Base-by-base conservation (phyloP, 2,113 vertebrate genomes). In the Mohoua ochrocephala region DNA sequence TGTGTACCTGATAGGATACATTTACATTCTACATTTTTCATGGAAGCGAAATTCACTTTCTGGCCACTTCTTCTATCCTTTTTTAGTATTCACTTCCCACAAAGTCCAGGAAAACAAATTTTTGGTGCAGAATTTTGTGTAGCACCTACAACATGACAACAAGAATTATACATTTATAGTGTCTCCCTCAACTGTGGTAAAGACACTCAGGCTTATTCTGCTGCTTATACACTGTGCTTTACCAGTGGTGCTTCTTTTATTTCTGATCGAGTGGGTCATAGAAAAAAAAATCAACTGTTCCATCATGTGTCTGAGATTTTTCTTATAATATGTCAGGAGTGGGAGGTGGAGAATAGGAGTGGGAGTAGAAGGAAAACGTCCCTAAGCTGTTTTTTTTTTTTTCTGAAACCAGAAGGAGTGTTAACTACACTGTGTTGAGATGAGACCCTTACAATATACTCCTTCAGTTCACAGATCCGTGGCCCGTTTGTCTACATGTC, bases 271-370 rank as follows among this genome's bases (percentile, higher is more conserved):
- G 96, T 92, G 79, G 95, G 90, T 96, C 90, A 92, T 14, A 83
- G 59, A 9, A 88, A 95, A 90, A 93, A 91, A 81, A 95, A 59
- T 84, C 71, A 88, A 80, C 60, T 78, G 47, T 92, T 96, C 92
- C 68, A 91, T 94, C 95, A 95, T 93, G 68, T 97, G 92, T 95
- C 93, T 95, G 61, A 94, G 56, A 53, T 95, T 94, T 94, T 95
- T 94, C 90, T 96, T 73, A 53, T 95, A 94, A 95, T 96, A 95
- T 96, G 68, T 86, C 71, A 78, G 28, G 64, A 80, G 96, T 94
- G 49, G 96, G 93, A 96, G 93, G 95, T 96, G 93, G 82, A 94
- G 93, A 95, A 96, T 90, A 96, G 85, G 60, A 90, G 95, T 96
- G 52, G 95, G 93, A 91, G 87, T 90, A 81, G 76, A 81, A 93